A percentile compares a stretch with the other conserved stretches of the same genome.
These are phyloP conservation scores for Nyleta sp. DNA, from an alignment of 2,888 invertebrate genomes.

Conservation along the genomic window DNA sequence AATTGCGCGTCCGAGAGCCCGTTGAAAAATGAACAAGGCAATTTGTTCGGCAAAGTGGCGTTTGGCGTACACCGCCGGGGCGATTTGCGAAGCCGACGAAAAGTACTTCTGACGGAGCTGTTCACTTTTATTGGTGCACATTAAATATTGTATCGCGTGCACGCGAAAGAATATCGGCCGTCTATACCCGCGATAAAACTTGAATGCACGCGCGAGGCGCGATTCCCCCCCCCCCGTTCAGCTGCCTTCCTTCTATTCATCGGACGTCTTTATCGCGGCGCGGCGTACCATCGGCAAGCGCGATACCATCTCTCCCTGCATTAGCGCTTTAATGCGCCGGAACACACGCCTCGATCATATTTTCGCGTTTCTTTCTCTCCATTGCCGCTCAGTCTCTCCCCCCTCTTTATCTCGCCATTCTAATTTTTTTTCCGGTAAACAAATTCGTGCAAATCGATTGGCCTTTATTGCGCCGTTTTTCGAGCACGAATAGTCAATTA, in stretches of 20 bases:
- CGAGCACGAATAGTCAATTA: slow-evolving; percentile 30
- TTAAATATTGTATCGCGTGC: slow-evolving; percentile 26
- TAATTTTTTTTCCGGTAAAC: not conserved
- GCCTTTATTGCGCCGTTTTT: slow-evolving; percentile 23
- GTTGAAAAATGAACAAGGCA: no score
- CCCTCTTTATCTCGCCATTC: not conserved
- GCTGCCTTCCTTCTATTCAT: slow-evolving; percentile 22
- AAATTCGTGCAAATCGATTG: slow-evolving; percentile 9
- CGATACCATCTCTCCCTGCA: slow-evolving; percentile 41
- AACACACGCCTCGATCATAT: slow-evolving; percentile 25
- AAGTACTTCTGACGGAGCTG: slow-evolving; percentile 16
- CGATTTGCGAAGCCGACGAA: slow-evolving; percentile 21
- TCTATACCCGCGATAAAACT: slow-evolving; percentile 18
- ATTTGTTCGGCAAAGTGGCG: no score
- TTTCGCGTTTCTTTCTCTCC: slow-evolving; percentile 8
- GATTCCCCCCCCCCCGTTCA: not conserved
- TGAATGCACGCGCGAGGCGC: slow-evolving; percentile 3
- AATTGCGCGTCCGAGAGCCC: no score
- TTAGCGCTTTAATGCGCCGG: slow-evolving; percentile 35
- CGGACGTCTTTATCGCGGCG: slow-evolving; percentile 39
- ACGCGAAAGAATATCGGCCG: slow-evolving; percentile 17
- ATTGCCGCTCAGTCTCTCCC: not conserved
- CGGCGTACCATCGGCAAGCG: slow-evolving; percentile 16
- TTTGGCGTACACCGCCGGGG: no score
- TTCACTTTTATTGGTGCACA: slow-evolving; percentile 24